phyloP scores from a whole-genome alignment of 2,888 invertebrate species.

The Macrosoma leucophasiata region DNA sequence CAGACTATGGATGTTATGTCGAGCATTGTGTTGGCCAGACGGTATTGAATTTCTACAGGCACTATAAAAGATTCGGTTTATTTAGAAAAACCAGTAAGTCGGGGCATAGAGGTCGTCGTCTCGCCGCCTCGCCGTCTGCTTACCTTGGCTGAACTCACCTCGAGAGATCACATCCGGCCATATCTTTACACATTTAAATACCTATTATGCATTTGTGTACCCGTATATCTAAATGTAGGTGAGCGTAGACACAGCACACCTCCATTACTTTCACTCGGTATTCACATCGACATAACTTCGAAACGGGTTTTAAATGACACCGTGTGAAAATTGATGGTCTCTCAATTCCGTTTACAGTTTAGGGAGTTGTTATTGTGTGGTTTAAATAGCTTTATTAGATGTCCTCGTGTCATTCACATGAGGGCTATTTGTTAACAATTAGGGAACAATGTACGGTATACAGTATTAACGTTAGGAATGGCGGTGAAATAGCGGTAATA shows the following conservation, averaged over 20 bases:
- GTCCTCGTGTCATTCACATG: too few relatives aligned
- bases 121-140: conserved; percentile 66
- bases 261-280: conserved; percentile 46
- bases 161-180: conserved; percentile 41
- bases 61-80: conserved; percentile 54
- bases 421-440: too few relatives aligned
- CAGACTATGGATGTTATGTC: too few relatives aligned
- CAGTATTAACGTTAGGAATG: too few relatives aligned
- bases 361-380: too few relatives aligned
- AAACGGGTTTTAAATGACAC: conserved; percentile 28
- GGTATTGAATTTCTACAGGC: conserved; percentile 53
- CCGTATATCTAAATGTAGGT: conserved; percentile 26
- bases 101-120: conserved; percentile 51
- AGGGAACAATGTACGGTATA: too few relatives aligned
- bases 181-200: conserved; percentile 39
- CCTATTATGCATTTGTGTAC: conserved; percentile 29
- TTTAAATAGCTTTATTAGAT: too few relatives aligned
- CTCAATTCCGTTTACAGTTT: too few relatives aligned
- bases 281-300: conserved; percentile 31
- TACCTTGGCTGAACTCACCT: conserved; percentile 54
- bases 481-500: too few relatives aligned
- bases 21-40: conserved; percentile 48
- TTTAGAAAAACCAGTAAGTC: conserved; percentile 58
- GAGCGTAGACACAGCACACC: conserved; percentile 22
- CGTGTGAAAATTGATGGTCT: conserved; percentile 21